Evolutionary conservation across 23 tunicate genomes (phyloP), one percentile per base, ranked within the genome.

Genomic region (Phallusia fumigata): DNA sequence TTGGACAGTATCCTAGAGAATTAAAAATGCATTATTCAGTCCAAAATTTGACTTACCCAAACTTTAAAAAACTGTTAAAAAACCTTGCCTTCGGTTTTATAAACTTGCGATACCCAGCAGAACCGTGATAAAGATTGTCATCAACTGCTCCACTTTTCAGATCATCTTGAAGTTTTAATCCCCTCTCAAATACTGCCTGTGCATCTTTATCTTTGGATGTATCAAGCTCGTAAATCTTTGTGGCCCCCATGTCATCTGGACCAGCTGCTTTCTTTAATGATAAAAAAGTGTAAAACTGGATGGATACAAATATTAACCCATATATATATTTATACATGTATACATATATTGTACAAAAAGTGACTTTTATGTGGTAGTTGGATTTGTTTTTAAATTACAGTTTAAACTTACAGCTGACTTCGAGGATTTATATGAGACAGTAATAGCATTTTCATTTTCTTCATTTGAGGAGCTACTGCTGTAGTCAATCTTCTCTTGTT

Each of bases 171-270:
- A 94, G 83, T 52, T 94, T 91, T 35, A 81, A 86, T 75, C 87
- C 90, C 15, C 90, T 74, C 78, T 94, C 98, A 74, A 94, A 94
- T 30, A 94, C 90, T 26, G 98, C 98, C 36, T 89, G 94, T 2
- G 98, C 98, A 64, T 94, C 98, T 36, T 90, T 32, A 77, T 93
- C 93, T 88, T 88, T 88, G 34, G 74, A 89, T 16, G 98, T 94
- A 64, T 94, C 98, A 18, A 89, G 84, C 53, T 94, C 98, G 65
- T 84, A 94, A 19, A 84, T 86, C 85, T 84, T 85, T 75, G 98
- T 94, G 26, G 98, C 98, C 52, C 98, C 98, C 94, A 89, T 89
- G 79, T 94, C 98, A 79, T 94, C 98, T 26, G 94, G 94, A 32
- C 98, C 98, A 74, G 93, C 64, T 40, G 98, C 87, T 94, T 94